phyloP scores from a whole-genome alignment of 2,797 vertebrate genomes.

The Periparus ater region DNA sequence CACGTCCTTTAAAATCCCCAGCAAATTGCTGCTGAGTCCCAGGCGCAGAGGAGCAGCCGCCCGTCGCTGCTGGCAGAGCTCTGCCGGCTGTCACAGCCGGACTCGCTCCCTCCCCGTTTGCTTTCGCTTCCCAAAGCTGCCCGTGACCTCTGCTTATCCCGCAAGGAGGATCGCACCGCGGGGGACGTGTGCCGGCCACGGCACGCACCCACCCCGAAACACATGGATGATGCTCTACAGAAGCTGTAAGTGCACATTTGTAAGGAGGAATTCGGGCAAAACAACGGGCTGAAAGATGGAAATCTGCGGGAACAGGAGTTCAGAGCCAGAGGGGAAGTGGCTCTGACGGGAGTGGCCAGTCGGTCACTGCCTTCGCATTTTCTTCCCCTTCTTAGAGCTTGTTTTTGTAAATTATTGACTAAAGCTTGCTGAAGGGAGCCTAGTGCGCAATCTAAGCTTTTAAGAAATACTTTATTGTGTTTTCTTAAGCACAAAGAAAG shows the following conservation, averaged over 20 bases:
- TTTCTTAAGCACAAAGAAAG: conserved; percentile 1
- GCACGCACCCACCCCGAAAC: not conserved
- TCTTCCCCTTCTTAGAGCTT: not conserved
- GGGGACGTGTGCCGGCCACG: not conserved
- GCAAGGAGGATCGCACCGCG: not conserved
- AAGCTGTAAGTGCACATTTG: conserved; percentile 35
- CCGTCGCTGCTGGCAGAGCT: not conserved
- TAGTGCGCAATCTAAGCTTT: not conserved
- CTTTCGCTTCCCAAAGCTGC: conserved; percentile 23
- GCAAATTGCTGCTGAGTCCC: not conserved
- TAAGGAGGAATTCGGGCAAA: not conserved
- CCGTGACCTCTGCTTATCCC: conserved; percentile 17
- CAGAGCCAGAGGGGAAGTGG: not conserved
- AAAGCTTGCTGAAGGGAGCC: not conserved
- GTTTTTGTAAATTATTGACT: not conserved
- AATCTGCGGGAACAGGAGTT: not conserved
- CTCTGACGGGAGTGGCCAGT: not conserved
- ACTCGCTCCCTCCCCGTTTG: not conserved
- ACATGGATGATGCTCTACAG: conserved; percentile 55
- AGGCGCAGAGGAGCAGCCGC: not conserved
- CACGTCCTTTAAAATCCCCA: not conserved
- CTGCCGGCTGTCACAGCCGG: not conserved
- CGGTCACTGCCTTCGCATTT: not conserved
- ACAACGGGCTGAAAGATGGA: not conserved
- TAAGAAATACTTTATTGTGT: not conserved